Base-by-base conservation (phyloP, 2,888 invertebrate species). In the Syrista parreyssii region DNA sequence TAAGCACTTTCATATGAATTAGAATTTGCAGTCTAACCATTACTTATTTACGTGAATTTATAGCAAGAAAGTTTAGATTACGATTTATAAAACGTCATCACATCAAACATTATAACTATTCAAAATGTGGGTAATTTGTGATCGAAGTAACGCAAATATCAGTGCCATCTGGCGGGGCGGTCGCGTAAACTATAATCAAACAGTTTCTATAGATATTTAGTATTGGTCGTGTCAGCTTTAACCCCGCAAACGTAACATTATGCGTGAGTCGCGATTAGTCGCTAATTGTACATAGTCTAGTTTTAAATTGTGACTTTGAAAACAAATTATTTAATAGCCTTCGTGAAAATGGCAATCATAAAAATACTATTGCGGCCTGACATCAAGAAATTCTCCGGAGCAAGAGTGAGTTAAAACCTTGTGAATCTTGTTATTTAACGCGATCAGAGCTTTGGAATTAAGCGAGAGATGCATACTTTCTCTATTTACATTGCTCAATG, bases 301-400 rank as follows among this genome's bases (percentile, higher is more conserved):
- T 71, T 30, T 71, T 71, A 30, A 71, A 23, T 71, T 71, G 33
- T 15, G 23, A 71, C 0, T 31, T 71, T 71, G 23, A 15, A 71
- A 30, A 71, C 30, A 32, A 11, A 71, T 71, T 71, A 71, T 30
- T 71, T 15, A 71, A 32, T 30, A 71, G 23, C 12, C 11, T 12
- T 71, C 23, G 71, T 76, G 74, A 81, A 80, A 82, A 90, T 90
- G 89, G 86, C 89, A 80, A 88, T 86, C 79, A 84, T 87, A 80
- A 89, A 88, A 84, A 87, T 89, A 83, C 82, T 90, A n/a, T 82
- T 87, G 77, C 88, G 89, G 23, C 83, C 89, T 73, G 85, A 86
- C 78, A 84, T 90, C 78, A 80, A 83, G 36, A 88, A 84, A 82
- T 82, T 88, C 76, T 83, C 85, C 76, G 88, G 89, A 77, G 82